phyloP scores from a whole-genome alignment of 37 sponge, comb jelly and placozoan species.

The Diacarnus erythraeanus region DNA sequence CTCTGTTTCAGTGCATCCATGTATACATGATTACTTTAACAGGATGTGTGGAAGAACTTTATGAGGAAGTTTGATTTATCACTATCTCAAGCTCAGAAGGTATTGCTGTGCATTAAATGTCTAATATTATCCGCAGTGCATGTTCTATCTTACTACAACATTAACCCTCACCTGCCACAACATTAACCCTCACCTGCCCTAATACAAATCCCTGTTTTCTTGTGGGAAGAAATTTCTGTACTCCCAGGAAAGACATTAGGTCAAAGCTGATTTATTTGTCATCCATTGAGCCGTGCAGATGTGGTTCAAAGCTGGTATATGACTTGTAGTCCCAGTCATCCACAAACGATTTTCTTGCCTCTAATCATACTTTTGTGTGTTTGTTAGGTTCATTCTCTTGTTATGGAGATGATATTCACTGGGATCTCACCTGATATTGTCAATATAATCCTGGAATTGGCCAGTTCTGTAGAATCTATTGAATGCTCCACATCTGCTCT shows the following conservation, averaged over 20 bases:
- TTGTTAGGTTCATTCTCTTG: conserved; percentile 17
- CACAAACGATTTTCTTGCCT: background rate
- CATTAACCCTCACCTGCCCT: too few species aligned
- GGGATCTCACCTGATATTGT: conserved; percentile 3
- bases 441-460: conserved; percentile 6
- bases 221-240: too few species aligned
- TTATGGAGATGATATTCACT: background rate
- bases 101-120: background rate
- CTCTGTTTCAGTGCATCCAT: background rate
- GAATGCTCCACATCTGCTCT: background rate
- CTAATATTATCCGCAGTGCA: background rate
- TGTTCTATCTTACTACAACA: background rate
- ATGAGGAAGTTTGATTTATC: conserved; percentile 37
- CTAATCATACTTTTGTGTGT: background rate
- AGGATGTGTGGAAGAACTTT: conserved; percentile 36
- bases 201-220: too few species aligned
- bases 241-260: too few species aligned
- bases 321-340: background rate
- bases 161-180: too few species aligned
- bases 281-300: too few species aligned
- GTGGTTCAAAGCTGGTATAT: too few species aligned
- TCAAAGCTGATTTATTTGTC: too few species aligned
- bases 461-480: conserved; percentile 7
- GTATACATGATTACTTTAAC: background rate
- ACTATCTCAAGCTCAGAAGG: conserved; percentile 24